Conservation (phyloP, 2,888 invertebrate species). For the Cancer borealis region DNA sequence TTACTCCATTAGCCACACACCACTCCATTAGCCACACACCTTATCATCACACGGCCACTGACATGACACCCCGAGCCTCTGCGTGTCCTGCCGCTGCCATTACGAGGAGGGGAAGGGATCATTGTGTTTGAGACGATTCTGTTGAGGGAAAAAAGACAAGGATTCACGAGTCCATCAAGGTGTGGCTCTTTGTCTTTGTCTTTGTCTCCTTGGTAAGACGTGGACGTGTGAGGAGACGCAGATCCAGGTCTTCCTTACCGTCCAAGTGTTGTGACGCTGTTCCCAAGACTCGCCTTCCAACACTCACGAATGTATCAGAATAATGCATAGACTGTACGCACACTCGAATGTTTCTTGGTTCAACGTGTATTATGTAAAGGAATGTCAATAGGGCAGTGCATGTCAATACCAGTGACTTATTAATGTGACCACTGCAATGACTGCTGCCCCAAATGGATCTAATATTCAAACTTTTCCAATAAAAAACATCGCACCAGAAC, state of each 20-base stretch:
- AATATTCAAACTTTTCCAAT: not conserved
- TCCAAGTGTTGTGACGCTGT: not conserved
- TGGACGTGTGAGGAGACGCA: not conserved
- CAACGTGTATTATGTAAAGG: not conserved
- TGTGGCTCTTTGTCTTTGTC: not conserved
- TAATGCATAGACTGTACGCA: not conserved
- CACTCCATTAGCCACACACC: not conserved
- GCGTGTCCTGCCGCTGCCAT: conserved; percentile 1
- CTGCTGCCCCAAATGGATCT: not conserved
- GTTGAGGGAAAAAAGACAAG: not conserved
- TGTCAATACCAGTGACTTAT: not conserved
- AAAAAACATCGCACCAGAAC: not conserved
- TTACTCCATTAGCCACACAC: not conserved
- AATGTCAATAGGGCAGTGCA: not conserved
- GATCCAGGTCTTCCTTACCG: not conserved
- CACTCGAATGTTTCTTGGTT: not conserved
- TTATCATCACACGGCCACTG: not conserved
- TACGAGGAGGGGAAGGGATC: not conserved
- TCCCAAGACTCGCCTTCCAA: not conserved
- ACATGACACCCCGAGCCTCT: not conserved
- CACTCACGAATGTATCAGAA: not conserved
- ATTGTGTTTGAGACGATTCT: conserved; percentile 14
- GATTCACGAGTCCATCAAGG: not conserved
- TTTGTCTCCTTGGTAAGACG: not conserved
- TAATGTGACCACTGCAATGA: not conserved